A percentile compares a stretch with the other conserved stretches of the same genome.
These are phyloP conservation scores for Heterodera carotae DNA, from an alignment of 1,140 invertebrate genomes.

Conservation along the genomic window DNA sequence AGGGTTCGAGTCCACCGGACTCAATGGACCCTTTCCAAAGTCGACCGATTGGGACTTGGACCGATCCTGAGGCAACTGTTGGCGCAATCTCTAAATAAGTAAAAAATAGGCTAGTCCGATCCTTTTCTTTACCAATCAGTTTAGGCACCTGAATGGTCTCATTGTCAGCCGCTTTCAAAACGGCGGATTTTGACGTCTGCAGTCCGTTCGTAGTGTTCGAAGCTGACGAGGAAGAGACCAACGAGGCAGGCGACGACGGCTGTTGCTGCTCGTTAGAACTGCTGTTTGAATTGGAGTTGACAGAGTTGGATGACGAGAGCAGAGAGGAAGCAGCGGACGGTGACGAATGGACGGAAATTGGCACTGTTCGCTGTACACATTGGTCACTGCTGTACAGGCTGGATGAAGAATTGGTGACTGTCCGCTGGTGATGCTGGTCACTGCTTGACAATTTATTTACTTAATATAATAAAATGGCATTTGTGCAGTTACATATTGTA, in stretches of 20 bases:
- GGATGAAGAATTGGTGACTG: slow-evolving; percentile 15
- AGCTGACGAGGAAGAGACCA: slow-evolving; percentile 1
- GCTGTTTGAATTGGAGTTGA: slow-evolving; percentile 22
- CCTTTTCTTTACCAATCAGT: background rate
- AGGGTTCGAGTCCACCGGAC: background rate
- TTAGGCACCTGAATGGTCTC: slow-evolving; percentile 7
- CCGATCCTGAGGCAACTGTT: slow-evolving; percentile 18
- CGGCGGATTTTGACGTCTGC: slow-evolving; percentile 7
- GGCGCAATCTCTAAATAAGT: slow-evolving; percentile 11
- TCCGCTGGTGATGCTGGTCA: background rate
- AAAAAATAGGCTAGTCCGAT: slow-evolving; percentile 1
- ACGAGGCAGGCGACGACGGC: slow-evolving; percentile 12
- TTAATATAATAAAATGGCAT: too few species aligned
- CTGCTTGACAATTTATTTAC: background rate
- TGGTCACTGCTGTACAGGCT: slow-evolving; percentile 44
- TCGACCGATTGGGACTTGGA: slow-evolving; percentile 11
- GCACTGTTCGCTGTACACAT: slow-evolving; percentile 39
- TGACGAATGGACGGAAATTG: background rate
- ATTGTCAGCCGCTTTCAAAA: slow-evolving; percentile 15
- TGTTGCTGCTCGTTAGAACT: slow-evolving; percentile 6
- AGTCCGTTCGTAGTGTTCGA: slow-evolving; percentile 15
- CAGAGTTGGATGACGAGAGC: slow-evolving; percentile 11
- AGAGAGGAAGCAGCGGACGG: slow-evolving; percentile 18
- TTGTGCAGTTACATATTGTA: background rate
- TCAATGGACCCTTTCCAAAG: background rate